Base-by-base conservation (phyloP, 2,797 vertebrate genomes). In the Acanthornis magna region DNA sequence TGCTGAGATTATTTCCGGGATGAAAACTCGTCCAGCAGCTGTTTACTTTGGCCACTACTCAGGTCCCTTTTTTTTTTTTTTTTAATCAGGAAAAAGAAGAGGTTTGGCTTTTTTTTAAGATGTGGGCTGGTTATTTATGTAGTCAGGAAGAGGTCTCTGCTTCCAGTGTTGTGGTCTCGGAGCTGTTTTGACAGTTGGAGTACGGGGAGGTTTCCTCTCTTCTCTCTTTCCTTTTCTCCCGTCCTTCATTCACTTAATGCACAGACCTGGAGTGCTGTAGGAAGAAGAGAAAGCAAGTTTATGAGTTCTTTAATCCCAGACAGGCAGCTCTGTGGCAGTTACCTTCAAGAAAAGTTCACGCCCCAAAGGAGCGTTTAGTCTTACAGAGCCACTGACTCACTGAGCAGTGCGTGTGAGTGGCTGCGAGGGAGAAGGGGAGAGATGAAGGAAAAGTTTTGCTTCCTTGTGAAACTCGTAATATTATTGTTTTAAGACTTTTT, bases 301-400 rank as follows among this genome's bases (percentile, higher is more conserved):
- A 96, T 96, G 97, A 97, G 97, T 94, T 97, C 95, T 97, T 97
- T 97, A 98, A 98, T 98, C 96, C 96, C 96, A 83, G 95, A 95
- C 96, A 91, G 96, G 86, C 97, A 90, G 87, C 92, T 96, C 91
- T 95, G 93, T 91, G 93, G 96, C 97, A 98, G 97, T 98, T 98
- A 98, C 98, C 98, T 98, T 98, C 97, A 95, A 97, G 97, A 97
- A 96, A 97, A 98, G 97, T 98, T 98, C 98, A 98, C 96, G 97
- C 98, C 98, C 98, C 98, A 97, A 94, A 98, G 98, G 98, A 98
- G 97, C 97, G 97, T 98, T 98, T 98, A 98, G 98, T 98, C 98
- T 98, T 97, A 97, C 97, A 97, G 97, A 98, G 95, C 92, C 97
- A 97, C 97, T 98, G 97, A 97, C 97, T 98, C 98, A 98, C 96